phyloP scores from a whole-genome alignment of 1,140 invertebrate genomes.

The Aphelenchoides avenae region DNA sequence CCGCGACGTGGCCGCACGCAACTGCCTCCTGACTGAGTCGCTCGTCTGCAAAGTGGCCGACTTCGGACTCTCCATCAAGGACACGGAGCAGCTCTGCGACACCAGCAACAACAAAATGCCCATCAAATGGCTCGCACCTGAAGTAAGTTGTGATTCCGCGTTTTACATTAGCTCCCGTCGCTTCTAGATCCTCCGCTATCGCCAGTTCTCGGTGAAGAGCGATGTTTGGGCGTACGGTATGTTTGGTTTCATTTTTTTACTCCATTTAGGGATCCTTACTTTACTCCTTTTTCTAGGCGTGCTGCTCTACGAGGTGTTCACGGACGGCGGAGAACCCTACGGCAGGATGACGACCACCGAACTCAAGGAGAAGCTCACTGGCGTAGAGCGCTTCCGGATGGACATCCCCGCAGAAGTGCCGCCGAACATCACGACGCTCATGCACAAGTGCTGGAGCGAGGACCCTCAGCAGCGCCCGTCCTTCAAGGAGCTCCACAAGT shows the following conservation, averaged over 20 bases:
- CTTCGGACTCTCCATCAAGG: slow-evolving; percentile 12
- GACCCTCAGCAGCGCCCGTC: slow-evolving; percentile 12
- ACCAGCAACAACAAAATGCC: slow-evolving; percentile 2
- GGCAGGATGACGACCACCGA: slow-evolving; percentile 12
- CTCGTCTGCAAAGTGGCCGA: slow-evolving; percentile 20
- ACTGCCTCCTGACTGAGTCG: slow-evolving; percentile 12
- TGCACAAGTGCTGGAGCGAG: slow-evolving; percentile 24
- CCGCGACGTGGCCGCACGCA: too few relatives aligned
- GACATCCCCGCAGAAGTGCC: slow-evolving; percentile 17
- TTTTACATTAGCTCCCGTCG: too few relatives aligned
- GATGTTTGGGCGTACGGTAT: slow-evolving; percentile 17
- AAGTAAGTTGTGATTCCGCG: too few relatives aligned
- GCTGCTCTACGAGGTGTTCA: slow-evolving; percentile 8
- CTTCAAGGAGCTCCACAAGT: slow-evolving; percentile 15
- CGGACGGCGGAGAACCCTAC: slow-evolving; percentile 12
- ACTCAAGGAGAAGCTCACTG: not conserved
- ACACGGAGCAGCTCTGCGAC: not conserved
- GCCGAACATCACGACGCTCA: slow-evolving; percentile 10
- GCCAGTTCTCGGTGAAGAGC: slow-evolving; percentile 4
- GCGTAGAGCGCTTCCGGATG: slow-evolving; percentile 6
- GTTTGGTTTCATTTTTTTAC: too few relatives aligned
- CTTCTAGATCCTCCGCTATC: slow-evolving; percentile 3
- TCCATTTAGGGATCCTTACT: too few relatives aligned
- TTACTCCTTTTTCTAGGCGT: too few relatives aligned
- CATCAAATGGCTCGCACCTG: slow-evolving; percentile 8